These are phyloP conservation scores for Drosophila punjabiensis DNA, from an alignment of 1,140 invertebrate species.

Conservation along the genomic window DNA sequence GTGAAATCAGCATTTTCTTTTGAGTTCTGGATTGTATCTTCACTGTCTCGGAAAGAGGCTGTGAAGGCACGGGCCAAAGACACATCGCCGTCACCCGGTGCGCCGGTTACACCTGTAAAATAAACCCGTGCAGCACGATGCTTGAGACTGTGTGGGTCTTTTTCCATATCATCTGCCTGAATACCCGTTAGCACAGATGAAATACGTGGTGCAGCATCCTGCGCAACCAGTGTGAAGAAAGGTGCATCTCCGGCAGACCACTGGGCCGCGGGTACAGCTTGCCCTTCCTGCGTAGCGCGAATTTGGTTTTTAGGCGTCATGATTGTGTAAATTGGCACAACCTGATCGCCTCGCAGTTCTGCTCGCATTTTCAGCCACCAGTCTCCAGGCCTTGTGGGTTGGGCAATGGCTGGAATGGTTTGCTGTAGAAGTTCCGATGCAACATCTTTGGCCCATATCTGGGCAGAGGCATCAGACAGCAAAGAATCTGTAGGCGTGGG, in stretches of 20 bases:
- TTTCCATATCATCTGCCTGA: neutral
- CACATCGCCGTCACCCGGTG: neutral
- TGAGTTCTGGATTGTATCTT: neutral
- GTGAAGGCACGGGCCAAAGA: neutral
- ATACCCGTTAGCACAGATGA: neutral
- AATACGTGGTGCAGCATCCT: neutral
- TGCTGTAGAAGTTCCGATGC: neutral
- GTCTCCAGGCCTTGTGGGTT: neutral
- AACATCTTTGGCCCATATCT: neutral
- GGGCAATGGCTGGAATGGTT: neutral
- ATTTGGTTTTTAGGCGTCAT: neutral
- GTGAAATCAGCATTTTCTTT: neutral
- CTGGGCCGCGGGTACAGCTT: neutral
- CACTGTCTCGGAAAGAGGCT: neutral
- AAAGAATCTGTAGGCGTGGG: neutral
- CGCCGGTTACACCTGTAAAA: neutral
- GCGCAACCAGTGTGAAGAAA: accelerated
- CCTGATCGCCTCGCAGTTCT: neutral
- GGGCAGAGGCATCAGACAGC: accelerated
- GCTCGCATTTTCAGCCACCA: neutral
- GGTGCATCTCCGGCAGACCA: neutral
- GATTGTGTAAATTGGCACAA: neutral
- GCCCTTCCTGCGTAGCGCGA: neutral
- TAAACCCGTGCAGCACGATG: neutral
- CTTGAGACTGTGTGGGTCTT: neutral